These are phyloP conservation scores for Antigone vipio DNA, from an alignment of 2,113 vertebrate genomes.

Conservation along the genomic window DNA sequence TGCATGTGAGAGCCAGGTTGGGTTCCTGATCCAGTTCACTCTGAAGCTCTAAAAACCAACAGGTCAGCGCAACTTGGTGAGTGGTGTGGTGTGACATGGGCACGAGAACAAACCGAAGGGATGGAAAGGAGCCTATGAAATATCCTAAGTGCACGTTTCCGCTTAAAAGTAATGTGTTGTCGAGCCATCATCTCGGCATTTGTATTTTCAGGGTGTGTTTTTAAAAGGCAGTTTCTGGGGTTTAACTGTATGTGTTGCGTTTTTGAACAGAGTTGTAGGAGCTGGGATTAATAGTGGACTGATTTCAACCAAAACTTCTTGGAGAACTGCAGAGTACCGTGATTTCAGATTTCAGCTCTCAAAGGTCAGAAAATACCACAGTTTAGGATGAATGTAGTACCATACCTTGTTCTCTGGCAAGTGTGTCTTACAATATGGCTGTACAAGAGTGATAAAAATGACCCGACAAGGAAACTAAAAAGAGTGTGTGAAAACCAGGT, in stretches of 20 bases:
- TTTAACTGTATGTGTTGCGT: neutral
- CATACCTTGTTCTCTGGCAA: neutral
- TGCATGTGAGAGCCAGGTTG: neutral
- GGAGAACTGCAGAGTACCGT: neutral
- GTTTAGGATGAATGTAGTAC: neutral
- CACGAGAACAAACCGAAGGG: neutral
- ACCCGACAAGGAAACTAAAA: neutral
- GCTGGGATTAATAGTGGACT: neutral
- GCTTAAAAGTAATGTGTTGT: neutral
- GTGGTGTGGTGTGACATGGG: rapidly evolving
- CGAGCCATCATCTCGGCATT: rapidly evolving
- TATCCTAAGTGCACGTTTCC: neutral
- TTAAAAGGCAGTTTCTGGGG: neutral
- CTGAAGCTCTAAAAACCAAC: neutral
- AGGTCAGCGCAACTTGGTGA: neutral
- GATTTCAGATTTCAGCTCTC: neutral
- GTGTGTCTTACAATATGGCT: neutral
- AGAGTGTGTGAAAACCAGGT: conserved; percentile 7
- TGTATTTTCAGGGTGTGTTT: neutral
- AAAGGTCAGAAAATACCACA: conserved; percentile 5
- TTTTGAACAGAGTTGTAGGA: neutral
- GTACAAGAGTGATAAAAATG: neutral
- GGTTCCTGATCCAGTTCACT: neutral
- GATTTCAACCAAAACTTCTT: neutral
- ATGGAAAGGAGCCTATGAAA: neutral